These are phyloP conservation scores for Aegithalos caudatus DNA, from an alignment of 2,113 vertebrate genomes.

Conservation along the genomic window DNA sequence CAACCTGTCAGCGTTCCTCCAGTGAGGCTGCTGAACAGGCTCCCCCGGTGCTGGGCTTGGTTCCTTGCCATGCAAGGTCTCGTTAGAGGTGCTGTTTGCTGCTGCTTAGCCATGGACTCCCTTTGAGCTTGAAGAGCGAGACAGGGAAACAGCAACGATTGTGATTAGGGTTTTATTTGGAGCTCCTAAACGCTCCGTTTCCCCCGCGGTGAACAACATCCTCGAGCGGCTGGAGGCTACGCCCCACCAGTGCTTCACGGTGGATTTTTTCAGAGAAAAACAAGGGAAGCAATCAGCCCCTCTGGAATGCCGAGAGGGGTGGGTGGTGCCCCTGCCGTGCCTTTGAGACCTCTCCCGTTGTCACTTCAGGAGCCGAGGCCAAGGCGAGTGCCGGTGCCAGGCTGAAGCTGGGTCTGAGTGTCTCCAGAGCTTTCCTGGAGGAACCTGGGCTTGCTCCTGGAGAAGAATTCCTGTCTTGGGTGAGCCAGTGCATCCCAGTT, in stretches of 20 bases:
- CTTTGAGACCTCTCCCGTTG: not conserved
- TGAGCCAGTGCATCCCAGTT: not conserved
- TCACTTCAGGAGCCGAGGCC: not conserved
- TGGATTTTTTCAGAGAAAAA: not conserved
- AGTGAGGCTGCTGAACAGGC: not conserved
- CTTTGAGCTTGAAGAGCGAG: not conserved
- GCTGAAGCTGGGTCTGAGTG: not conserved
- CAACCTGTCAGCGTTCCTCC: not conserved
- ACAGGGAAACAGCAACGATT: not conserved
- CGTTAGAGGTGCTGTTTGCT: conserved; percentile 17
- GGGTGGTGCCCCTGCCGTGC: conserved; percentile 2
- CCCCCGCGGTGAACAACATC: not conserved
- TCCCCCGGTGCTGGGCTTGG: not conserved
- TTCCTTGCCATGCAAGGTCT: conserved; percentile 11
- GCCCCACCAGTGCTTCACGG: not conserved
- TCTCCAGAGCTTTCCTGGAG: not conserved
- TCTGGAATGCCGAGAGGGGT: not conserved
- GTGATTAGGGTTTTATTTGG: conserved; percentile 5
- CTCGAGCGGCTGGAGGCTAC: not conserved
- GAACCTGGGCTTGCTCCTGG: not conserved
- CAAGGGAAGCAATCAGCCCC: conserved; percentile 39
- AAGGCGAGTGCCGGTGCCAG: not conserved
- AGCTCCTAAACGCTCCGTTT: not conserved
- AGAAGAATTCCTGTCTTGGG: not conserved
- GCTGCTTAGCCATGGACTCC: not conserved